Evolutionary conservation across 2,797 vertebrate genomes (phyloP).

Genomic region (Staurois parvus): DNA sequence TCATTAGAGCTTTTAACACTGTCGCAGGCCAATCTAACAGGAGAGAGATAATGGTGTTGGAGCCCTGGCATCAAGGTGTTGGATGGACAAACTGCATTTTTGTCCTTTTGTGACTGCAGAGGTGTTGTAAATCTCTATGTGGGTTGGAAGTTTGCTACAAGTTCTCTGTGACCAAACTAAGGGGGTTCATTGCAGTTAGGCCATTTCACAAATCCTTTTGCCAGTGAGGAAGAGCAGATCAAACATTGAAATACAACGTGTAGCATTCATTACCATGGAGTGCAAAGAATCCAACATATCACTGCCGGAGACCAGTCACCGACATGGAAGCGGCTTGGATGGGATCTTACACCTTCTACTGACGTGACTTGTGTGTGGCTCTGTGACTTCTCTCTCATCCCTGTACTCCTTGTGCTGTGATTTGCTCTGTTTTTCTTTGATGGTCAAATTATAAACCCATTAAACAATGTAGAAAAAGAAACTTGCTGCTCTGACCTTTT

Average conservation of each 20-base stretch:
- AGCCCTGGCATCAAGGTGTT: background rate
- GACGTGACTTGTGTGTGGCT: constrained; percentile 45
- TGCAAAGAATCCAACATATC: constrained; percentile 31
- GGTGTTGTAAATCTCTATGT: background rate
- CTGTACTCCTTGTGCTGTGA: constrained; percentile 59
- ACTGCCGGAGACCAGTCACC: constrained; percentile 49
- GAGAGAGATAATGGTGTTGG: background rate
- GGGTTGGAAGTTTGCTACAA: background rate
- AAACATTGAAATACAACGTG: constrained; percentile 64
- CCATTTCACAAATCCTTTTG: constrained; percentile 47
- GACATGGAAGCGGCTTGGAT: constrained; percentile 63
- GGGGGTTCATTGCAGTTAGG: background rate
- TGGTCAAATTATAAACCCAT: constrained; percentile 84
- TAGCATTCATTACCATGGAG: constrained; percentile 4
- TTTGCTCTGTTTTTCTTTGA: constrained; percentile 62
- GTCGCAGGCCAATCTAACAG: constrained; percentile 34
- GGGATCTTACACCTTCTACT: constrained; percentile 30
- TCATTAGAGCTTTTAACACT: constrained; percentile 17
- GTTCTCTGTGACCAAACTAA: constrained; percentile 47
- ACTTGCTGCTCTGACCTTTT: constrained; percentile 41
- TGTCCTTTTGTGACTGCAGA: background rate
- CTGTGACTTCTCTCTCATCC: constrained; percentile 31
- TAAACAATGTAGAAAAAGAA: constrained; percentile 81
- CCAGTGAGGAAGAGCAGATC: constrained; percentile 65
- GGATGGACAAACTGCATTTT: background rate